Conservation (phyloP, 1,140 invertebrate genomes). For the Drosophila watanabei region DNA sequence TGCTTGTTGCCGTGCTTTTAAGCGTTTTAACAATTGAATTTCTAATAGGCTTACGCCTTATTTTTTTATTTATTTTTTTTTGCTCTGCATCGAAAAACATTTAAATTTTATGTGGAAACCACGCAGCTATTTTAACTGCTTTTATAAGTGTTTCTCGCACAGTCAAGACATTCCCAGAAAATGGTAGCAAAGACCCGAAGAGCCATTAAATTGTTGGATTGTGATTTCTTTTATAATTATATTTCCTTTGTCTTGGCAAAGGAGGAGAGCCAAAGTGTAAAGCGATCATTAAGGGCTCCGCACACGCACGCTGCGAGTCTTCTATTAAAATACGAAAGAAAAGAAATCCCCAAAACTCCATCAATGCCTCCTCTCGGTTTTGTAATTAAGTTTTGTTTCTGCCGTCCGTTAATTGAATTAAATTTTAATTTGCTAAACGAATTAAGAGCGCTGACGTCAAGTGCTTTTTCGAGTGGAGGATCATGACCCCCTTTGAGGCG, state of each 20-base stretch:
- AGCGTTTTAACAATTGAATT: slow-evolving; percentile 72
- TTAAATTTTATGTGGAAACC: slow-evolving; percentile 78
- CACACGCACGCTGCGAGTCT: slow-evolving; percentile 1
- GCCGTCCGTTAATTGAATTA: slow-evolving; percentile 72
- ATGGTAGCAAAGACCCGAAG: slow-evolving; percentile 23
- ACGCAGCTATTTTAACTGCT: slow-evolving; percentile 44
- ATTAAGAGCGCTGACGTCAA: slow-evolving; percentile 55
- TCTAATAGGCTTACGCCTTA: slow-evolving; percentile 68
- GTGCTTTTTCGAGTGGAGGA: slow-evolving; percentile 21
- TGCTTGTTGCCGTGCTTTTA: neutral
- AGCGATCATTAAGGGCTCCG: slow-evolving; percentile 55
- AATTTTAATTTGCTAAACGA: slow-evolving; percentile 72
- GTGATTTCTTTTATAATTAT: slow-evolving; percentile 6
- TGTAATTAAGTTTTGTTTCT: slow-evolving; percentile 47
- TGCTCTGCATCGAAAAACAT: slow-evolving; percentile 72
- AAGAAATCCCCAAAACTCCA: slow-evolving; percentile 6
- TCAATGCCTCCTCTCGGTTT: neutral
- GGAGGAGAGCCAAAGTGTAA: slow-evolving; percentile 48
- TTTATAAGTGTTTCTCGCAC: slow-evolving; percentile 8
- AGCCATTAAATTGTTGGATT: slow-evolving; percentile 47
- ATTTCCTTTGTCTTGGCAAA: neutral
- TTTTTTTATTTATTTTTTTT: neutral
- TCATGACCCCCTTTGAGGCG: slow-evolving; percentile 8
- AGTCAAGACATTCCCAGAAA: slow-evolving; percentile 57
- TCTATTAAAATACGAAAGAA: slow-evolving; percentile 1